Evolutionary conservation across 2,113 vertebrate genomes (phyloP).

Genomic region (Piprites chloris): DNA sequence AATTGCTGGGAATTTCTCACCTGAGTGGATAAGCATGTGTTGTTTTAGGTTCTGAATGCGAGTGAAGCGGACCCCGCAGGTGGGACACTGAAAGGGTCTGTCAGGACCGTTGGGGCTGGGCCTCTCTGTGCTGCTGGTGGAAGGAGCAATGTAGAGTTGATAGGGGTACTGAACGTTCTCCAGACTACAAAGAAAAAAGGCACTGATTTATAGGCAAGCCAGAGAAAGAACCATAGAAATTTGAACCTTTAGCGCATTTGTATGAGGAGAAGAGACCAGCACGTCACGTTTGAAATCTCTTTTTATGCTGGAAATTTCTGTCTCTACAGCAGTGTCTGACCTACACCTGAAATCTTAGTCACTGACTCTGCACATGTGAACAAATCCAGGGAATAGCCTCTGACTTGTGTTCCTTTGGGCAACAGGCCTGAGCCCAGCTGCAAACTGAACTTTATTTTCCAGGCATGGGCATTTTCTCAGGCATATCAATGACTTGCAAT

Average conservation of each 20-base stretch:
- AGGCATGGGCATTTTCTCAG: neutral
- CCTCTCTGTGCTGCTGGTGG: conserved; percentile 85
- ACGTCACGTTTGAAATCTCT: neutral
- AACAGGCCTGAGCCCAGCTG: neutral
- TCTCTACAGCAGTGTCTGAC: neutral
- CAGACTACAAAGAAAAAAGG: conserved; percentile 78
- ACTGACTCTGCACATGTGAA: neutral
- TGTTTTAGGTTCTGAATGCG: conserved; percentile 99
- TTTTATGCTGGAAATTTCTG: neutral
- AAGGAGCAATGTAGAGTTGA: conserved; percentile 96
- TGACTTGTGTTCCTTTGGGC: neutral
- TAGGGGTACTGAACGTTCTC: conserved; percentile 96
- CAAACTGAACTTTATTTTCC: neutral
- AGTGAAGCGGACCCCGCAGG: conserved; percentile 96
- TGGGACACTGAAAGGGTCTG: conserved; percentile 95
- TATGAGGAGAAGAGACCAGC: neutral
- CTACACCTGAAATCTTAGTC: neutral
- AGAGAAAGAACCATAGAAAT: neutral
- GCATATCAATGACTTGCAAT: neutral
- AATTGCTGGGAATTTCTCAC: conserved; percentile 64
- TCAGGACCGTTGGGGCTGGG: conserved; percentile 92
- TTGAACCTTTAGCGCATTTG: neutral
- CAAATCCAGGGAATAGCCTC: neutral
- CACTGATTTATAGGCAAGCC: conserved; percentile 35
- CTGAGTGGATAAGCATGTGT: conserved; percentile 99